phyloP scores from a whole-genome alignment of 2,888 invertebrate species.

The Rotaria sp. region DNA sequence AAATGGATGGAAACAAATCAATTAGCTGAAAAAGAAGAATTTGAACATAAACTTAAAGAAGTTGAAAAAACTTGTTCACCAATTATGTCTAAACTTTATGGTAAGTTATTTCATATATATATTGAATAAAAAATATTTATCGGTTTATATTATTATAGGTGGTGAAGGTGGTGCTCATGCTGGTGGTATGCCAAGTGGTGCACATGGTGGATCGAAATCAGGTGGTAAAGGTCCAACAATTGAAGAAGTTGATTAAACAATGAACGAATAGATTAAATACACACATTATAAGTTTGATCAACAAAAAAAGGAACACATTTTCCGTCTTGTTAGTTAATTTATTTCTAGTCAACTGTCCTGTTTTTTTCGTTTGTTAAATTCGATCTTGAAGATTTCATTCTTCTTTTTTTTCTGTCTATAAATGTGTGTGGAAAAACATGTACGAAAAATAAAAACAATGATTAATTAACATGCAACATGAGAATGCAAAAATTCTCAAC shows the following conservation, averaged over 20 bases:
- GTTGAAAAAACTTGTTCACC: constrained; percentile 83
- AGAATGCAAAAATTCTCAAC: neutral
- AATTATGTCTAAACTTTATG: constrained; percentile 87
- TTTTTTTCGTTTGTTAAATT: neutral
- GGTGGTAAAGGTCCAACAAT: constrained; percentile 54
- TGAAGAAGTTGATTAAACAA: constrained; percentile 55
- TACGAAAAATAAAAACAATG: neutral
- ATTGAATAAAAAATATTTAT: neutral
- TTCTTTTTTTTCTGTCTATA: neutral
- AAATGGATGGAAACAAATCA: constrained; percentile 63
- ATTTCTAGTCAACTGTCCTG: neutral
- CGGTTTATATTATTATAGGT: neutral
- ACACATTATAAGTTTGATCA: neutral
- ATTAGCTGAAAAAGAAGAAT: constrained; percentile 84
- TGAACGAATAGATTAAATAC: neutral
- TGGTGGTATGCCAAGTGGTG: constrained; percentile 63
- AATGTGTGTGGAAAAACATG: neutral
- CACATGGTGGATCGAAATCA: neutral
- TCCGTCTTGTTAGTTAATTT: neutral
- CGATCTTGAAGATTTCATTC: neutral
- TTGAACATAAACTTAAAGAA: constrained; percentile 88
- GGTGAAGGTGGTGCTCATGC: neutral
- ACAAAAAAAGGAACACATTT: neutral
- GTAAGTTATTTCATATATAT: neutral
- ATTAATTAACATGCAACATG: neutral